Percentiles rank a stretch among this genome's conserved stretches.
Conservation (phyloP, 1,140 invertebrate genomes). For the Musca domestica region DNA sequence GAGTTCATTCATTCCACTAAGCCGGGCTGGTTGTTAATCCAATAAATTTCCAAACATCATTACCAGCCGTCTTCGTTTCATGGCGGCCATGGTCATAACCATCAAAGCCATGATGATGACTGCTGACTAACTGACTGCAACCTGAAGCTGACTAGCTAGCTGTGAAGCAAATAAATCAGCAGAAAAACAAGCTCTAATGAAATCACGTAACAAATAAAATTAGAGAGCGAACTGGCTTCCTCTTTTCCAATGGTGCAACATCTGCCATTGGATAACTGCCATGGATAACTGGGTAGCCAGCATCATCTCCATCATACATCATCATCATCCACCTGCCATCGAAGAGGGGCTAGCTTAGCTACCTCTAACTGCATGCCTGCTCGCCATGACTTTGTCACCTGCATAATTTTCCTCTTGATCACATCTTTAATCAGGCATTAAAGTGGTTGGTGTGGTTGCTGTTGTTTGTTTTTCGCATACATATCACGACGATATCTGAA, state of each 20-base stretch:
- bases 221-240: not conserved
- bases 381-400: not conserved
- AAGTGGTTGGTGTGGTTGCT: not conserved
- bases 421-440: conserved; percentile 16
- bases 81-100: not conserved
- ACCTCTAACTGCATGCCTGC: no score
- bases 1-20: no score
- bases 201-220: conserved; percentile 14
- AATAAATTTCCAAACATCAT: not conserved
- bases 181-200: not conserved
- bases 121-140: not conserved
- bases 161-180: conserved; percentile 1
- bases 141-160: not conserved
- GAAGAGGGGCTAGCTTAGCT: no score
- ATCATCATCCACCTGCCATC: no score
- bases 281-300: no score
- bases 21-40: no score
- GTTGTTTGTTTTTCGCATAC: no score
- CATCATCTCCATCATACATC: no score
- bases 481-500: no score
- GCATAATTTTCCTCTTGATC: conserved; percentile 12
- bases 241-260: no score
- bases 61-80: not conserved
- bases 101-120: not conserved
- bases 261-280: no score